phyloP scores from a whole-genome alignment of 2,113 vertebrate genomes.

The Oreocharis arfaki region DNA sequence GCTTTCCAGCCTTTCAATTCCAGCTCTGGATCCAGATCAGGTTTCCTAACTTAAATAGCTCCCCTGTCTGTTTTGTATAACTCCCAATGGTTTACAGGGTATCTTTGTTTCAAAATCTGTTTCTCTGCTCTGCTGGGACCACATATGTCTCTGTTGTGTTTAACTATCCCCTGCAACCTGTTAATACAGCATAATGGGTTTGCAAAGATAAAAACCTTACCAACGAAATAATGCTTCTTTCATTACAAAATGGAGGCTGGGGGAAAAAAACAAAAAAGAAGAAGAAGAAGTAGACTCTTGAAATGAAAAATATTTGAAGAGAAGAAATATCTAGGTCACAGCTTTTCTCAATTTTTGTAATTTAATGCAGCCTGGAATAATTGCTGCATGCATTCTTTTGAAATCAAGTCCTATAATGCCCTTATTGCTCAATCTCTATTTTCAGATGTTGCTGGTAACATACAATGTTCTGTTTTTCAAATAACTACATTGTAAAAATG shows the following conservation, averaged over 20 bases:
- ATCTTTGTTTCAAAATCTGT: constrained; percentile 20
- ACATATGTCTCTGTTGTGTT: constrained; percentile 34
- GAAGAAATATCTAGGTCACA: constrained; percentile 62
- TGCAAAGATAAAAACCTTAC: constrained; percentile 47
- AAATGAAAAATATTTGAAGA: constrained; percentile 48
- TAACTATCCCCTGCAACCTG: constrained; percentile 57
- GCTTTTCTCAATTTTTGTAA: constrained; percentile 71
- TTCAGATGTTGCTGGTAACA: constrained; percentile 39
- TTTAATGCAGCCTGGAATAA: constrained; percentile 67
- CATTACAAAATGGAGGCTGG: background rate
- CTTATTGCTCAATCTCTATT: constrained; percentile 41
- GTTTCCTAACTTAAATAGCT: constrained; percentile 48
- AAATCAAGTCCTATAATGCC: constrained; percentile 52
- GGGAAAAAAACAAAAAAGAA: fast-evolving
- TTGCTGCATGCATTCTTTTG: constrained; percentile 56
- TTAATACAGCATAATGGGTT: constrained; percentile 42
- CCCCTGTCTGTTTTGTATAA: constrained; percentile 63
- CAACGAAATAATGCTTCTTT: constrained; percentile 40
- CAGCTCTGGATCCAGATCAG: constrained; percentile 40
- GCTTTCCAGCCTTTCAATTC: constrained; percentile 44
- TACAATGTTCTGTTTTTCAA: constrained; percentile 43
- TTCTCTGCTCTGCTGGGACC: constrained; percentile 7
- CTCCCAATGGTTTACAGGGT: constrained; percentile 34
- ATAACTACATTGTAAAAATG: constrained; percentile 13
- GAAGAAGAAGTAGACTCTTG: background rate